These are phyloP conservation scores for Colletes collaris DNA, from an alignment of 2,888 invertebrate genomes.

Conservation along the genomic window DNA sequence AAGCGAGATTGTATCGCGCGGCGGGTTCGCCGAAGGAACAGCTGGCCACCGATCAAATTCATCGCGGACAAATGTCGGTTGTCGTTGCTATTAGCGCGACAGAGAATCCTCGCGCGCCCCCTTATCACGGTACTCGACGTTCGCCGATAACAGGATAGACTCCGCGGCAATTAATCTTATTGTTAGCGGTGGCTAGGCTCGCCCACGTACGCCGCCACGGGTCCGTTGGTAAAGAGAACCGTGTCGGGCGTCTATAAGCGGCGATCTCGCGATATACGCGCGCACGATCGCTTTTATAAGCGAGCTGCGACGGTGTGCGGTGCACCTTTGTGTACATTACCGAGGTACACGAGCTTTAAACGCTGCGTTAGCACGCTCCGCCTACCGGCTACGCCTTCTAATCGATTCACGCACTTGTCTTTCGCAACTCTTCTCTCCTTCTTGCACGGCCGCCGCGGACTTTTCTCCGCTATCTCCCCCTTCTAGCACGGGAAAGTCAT, in stretches of 20 bases:
- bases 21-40: not conserved
- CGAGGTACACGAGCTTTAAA: conserved; percentile 63
- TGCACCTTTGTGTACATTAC: conserved; percentile 57
- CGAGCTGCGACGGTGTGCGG: conserved; percentile 22
- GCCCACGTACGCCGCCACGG: not conserved
- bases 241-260: conserved; percentile 52
- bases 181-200: conserved; percentile 7
- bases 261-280: conserved; percentile 64
- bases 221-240: not conserved
- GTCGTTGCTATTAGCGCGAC: not conserved
- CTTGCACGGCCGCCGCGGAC: conserved; percentile 16
- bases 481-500: conserved; percentile 25
- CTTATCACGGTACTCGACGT: not conserved
- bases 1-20: not conserved
- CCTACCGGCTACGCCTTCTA: conserved; percentile 80
- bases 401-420: conserved; percentile 73
- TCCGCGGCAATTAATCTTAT: conserved; percentile 26
- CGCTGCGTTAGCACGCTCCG: conserved; percentile 75
- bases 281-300: conserved; percentile 29
- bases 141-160: conserved; percentile 3
- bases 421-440: conserved; percentile 57
- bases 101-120: not conserved
- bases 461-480: not conserved
- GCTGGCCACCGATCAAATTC: conserved; percentile 7
- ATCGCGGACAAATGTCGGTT: conserved; percentile 8